These are phyloP conservation scores for Pomatorhinus ruficollis DNA, from an alignment of 2,113 vertebrate genomes.

Conservation along the genomic window DNA sequence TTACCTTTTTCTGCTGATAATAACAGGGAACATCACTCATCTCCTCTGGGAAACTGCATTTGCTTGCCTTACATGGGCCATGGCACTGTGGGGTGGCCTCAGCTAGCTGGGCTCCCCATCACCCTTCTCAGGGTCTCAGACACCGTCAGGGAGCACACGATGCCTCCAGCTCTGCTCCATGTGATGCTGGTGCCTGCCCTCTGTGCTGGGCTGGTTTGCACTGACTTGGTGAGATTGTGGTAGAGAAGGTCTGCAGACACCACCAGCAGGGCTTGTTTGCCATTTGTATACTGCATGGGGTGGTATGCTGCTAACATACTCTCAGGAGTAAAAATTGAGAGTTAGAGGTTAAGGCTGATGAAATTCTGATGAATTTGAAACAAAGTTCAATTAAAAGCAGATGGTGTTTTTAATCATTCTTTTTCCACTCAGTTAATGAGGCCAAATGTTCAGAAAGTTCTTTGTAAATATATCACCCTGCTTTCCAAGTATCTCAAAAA, in stretches of 20 bases:
- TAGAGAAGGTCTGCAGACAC: not conserved
- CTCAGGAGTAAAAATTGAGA: not conserved
- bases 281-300: not conserved
- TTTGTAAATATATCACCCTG: not conserved
- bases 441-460: constrained; percentile 3
- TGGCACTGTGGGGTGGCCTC: not conserved
- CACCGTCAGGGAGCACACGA: rapidly evolving
- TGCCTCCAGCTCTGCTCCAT: not conserved
- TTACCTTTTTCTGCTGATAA: not conserved
- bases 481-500: not conserved
- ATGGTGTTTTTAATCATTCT: not conserved
- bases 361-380: not conserved
- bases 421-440: not conserved
- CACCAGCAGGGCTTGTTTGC: not conserved
- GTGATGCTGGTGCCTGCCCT: too few relatives aligned
- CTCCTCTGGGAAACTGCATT: not conserved
- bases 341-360: not conserved
- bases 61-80: not conserved
- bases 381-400: constrained; percentile 15
- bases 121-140: not conserved
- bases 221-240: not conserved
- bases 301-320: not conserved
- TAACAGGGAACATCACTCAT: not conserved
- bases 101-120: not conserved
- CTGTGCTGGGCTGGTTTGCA: not conserved